phyloP scores from a whole-genome alignment of 2,888 invertebrate genomes.

The Synanthedon formicaeformis region DNA sequence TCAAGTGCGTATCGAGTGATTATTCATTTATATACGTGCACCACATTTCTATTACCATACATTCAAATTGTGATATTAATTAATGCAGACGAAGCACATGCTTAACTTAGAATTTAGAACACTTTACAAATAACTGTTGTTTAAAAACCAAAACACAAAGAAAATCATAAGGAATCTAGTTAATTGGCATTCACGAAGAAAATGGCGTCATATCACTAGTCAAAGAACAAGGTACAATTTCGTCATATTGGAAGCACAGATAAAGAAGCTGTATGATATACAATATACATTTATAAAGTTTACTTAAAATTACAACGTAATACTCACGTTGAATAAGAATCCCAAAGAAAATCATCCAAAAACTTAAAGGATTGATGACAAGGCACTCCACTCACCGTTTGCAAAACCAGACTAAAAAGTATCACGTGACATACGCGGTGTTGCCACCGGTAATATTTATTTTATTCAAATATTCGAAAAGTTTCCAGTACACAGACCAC shows the following conservation, averaged over 20 bases:
- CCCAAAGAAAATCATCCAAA: slow-evolving; percentile 71
- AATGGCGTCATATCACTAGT: slow-evolving; percentile 72
- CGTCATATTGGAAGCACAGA: slow-evolving; percentile 49
- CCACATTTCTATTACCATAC: slow-evolving; percentile 10
- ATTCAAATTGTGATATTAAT: slow-evolving; percentile 11
- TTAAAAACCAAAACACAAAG: slow-evolving; percentile 31
- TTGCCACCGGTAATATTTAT: slow-evolving; percentile 10
- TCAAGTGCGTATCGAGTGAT: slow-evolving; percentile 40
- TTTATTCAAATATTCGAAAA: too few species aligned
- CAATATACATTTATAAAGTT: slow-evolving; percentile 35
- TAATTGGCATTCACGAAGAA: slow-evolving; percentile 72
- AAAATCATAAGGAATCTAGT: slow-evolving; percentile 56
- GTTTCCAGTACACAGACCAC: too few species aligned
- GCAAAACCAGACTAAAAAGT: slow-evolving; percentile 53
- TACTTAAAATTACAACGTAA: slow-evolving; percentile 33
- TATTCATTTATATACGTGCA: slow-evolving; percentile 13
- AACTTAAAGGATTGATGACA: slow-evolving; percentile 68
- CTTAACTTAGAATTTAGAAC: slow-evolving; percentile 1
- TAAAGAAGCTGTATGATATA: slow-evolving; percentile 28
- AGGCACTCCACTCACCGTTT: slow-evolving; percentile 72
- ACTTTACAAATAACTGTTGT: too few species aligned
- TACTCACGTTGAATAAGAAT: slow-evolving; percentile 70
- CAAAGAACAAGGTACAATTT: slow-evolving; percentile 70
- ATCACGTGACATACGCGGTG: slow-evolving; percentile 22
- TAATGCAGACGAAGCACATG: slow-evolving; percentile 5